These are phyloP conservation scores for Heliconius melpomene DNA, from an alignment of 1,140 invertebrate species.

Conservation along the genomic window DNA sequence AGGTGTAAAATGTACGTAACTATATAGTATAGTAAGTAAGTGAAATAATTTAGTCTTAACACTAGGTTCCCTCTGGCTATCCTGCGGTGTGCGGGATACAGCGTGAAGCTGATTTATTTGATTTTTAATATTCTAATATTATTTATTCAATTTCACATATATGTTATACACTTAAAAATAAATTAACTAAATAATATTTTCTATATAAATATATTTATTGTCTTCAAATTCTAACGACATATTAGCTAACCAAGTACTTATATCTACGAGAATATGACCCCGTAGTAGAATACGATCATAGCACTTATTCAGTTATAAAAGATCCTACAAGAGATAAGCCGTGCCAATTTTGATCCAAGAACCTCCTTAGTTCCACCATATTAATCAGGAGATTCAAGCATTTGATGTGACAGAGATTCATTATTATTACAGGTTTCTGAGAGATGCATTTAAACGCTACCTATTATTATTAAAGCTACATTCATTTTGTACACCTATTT, in stretches of 20 bases:
- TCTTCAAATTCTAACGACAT: not conserved
- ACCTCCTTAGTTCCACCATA: conserved; percentile 49
- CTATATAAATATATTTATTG: no score
- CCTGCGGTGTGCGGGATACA: no score
- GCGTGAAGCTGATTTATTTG: no score
- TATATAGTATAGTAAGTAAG: not conserved
- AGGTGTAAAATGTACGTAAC: not conserved
- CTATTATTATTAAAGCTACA: conserved; percentile 23
- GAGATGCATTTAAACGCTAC: conserved; percentile 15
- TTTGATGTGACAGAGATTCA: conserved; percentile 57
- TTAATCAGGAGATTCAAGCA: conserved; percentile 59
- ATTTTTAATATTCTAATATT: no score
- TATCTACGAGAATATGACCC: not conserved
- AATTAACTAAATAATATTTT: no score
- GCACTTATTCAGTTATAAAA: conserved; percentile 51
- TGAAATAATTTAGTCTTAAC: no score
- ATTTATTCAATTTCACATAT: no score
- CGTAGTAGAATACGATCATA: conserved; percentile 46
- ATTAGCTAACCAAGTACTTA: not conserved
- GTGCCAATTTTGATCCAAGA: conserved; percentile 63
- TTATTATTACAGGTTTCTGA: conserved; percentile 31
- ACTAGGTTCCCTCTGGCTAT: no score
- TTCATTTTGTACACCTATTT: conserved; percentile 12
- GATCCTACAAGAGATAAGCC: conserved; percentile 55
- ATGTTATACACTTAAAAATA: no score